These are phyloP conservation scores for Eumeta japonica DNA, from an alignment of 1,140 invertebrate genomes.

Conservation along the genomic window DNA sequence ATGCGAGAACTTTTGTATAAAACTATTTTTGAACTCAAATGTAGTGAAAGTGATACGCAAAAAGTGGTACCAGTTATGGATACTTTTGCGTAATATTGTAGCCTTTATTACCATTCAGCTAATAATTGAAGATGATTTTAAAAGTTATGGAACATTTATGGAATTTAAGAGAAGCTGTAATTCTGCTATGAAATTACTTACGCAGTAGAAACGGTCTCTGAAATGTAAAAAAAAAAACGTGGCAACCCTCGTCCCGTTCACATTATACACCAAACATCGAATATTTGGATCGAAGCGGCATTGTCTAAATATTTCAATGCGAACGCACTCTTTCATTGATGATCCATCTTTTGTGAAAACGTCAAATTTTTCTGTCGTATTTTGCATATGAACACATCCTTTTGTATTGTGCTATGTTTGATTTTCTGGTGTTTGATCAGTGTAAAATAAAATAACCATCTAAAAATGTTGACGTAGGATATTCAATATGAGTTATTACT, in stretches of 20 bases:
- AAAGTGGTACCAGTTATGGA: too few species aligned
- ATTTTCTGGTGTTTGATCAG: too few species aligned
- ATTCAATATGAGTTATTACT: too few species aligned
- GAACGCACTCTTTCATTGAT: slow-evolving; percentile 24
- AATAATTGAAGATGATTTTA: not conserved
- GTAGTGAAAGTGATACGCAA: too few species aligned
- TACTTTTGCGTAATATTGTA: too few species aligned
- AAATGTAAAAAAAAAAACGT: not conserved
- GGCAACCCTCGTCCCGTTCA: too few species aligned
- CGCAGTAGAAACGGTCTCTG: not conserved
- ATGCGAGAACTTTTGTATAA: too few species aligned
- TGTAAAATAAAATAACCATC: too few species aligned
- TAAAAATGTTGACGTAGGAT: too few species aligned
- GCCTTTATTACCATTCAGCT: not conserved
- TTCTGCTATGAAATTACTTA: not conserved
- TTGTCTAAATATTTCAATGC: slow-evolving; percentile 31
- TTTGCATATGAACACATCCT: slow-evolving; percentile 9
- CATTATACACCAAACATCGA: slow-evolving; percentile 33
- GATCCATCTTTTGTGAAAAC: slow-evolving; percentile 9
- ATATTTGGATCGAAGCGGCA: slow-evolving; percentile 12
- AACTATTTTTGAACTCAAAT: too few species aligned
- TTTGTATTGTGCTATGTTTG: too few species aligned
- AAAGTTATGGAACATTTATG: not conserved
- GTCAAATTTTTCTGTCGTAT: slow-evolving; percentile 7
- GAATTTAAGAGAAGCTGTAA: not conserved